phyloP scores from a whole-genome alignment of 2,797 vertebrate genomes.

The Astyanax mexicanus region DNA sequence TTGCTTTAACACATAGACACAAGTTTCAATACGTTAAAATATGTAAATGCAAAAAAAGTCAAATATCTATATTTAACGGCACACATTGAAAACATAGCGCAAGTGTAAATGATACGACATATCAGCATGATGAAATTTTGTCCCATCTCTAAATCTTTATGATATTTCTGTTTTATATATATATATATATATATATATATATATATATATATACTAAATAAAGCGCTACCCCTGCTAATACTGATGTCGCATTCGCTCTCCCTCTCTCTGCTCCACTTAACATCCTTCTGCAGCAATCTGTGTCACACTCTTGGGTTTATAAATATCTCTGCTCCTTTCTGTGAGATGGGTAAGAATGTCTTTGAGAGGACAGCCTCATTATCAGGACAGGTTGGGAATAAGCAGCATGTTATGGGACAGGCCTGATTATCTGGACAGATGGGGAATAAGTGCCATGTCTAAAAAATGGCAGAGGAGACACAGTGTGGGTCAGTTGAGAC shows the following conservation, averaged over 20 bases:
- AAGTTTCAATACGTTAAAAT: too few relatives aligned
- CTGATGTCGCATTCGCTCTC: not conserved
- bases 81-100: too few relatives aligned
- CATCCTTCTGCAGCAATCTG: slow-evolving; percentile 36
- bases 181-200: too few relatives aligned
- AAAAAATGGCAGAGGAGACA: not conserved
- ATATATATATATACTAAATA: too few relatives aligned
- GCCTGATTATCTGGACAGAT: slow-evolving; percentile 45
- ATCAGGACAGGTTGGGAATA: slow-evolving; percentile 43
- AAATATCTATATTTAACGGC: too few relatives aligned
- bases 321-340: slow-evolving; percentile 49
- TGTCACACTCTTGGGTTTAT: slow-evolving; percentile 43
- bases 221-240: too few relatives aligned
- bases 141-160: too few relatives aligned
- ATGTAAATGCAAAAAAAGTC: too few relatives aligned
- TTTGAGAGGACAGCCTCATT: slow-evolving; percentile 47
- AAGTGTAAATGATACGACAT: too few relatives aligned
- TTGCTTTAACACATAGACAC: too few relatives aligned
- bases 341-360: slow-evolving; percentile 39
- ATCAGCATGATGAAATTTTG: too few relatives aligned
- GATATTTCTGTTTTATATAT: too few relatives aligned
- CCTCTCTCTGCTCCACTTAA: slow-evolving; percentile 13
- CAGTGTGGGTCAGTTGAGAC: not conserved
- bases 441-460: slow-evolving; percentile 23
- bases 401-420: slow-evolving; percentile 1